Percentiles rank a stretch among this genome's conserved stretches.
phyloP scores from a whole-genome alignment of 1,140 invertebrate species.

The Drosophila asahinai region DNA sequence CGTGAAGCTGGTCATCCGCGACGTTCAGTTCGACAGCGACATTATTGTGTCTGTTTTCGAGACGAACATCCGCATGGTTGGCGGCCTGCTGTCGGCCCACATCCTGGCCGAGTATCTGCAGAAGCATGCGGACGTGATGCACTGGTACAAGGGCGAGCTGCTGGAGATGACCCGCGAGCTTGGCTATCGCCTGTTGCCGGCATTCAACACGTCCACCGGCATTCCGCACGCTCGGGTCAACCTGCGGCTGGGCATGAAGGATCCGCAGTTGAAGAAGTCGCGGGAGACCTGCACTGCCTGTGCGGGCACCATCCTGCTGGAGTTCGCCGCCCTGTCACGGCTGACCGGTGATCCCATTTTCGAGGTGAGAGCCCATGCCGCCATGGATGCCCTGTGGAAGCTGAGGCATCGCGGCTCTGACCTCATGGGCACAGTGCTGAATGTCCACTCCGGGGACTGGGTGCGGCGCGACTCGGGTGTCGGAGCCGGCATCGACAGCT shows the following conservation, averaged over 20 bases:
- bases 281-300: constrained; percentile 98
- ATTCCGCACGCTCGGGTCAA: constrained; percentile 98
- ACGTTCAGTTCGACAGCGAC: constrained; percentile 97
- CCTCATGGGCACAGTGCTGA: constrained; percentile 96
- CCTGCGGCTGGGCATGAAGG: constrained; percentile 94
- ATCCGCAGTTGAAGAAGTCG: constrained; percentile 90
- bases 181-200: constrained; percentile 95
- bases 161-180: constrained; percentile 96
- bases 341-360: constrained; percentile 96
- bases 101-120: constrained; percentile 94
- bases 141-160: constrained; percentile 97
- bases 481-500: constrained; percentile 99
- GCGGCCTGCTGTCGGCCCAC: constrained; percentile 97
- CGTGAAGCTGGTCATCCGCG: constrained; percentile 93
- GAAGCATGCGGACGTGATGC: constrained; percentile 90
- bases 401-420: constrained; percentile 96
- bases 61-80: constrained; percentile 98
- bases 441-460: constrained; percentile 99
- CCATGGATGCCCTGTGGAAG: constrained; percentile 98
- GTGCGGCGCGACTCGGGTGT: constrained; percentile 97
- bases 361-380: constrained; percentile 97
- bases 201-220: constrained; percentile 99
- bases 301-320: constrained; percentile 99
- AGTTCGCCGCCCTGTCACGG: constrained; percentile 97
- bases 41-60: constrained; percentile 99